Percentiles rank a stretch among this genome's conserved stretches.
Conservation (phyloP, 1,140 invertebrate species). For the Drosophila fuyamai region DNA sequence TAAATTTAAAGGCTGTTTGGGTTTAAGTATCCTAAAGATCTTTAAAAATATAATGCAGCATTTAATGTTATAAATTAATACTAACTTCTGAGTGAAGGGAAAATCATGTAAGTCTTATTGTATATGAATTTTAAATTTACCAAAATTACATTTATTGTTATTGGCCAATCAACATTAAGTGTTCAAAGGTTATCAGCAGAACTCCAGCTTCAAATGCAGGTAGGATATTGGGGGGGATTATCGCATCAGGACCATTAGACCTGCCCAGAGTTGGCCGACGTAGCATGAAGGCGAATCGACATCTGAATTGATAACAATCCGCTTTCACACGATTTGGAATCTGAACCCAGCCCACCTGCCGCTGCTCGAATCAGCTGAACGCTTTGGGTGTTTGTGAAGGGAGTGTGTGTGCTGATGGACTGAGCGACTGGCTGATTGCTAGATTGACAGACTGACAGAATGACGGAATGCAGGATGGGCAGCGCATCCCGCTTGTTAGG, state of each 20-base stretch:
- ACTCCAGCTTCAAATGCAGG: constrained; percentile 14
- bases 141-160: not conserved
- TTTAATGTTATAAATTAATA: too few relatives aligned
- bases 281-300: constrained; percentile 43
- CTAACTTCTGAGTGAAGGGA: too few relatives aligned
- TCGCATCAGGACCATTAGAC: constrained; percentile 46
- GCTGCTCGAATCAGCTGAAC: constrained; percentile 7
- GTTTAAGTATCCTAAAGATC: too few relatives aligned
- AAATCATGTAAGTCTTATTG: too few relatives aligned
- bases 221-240: constrained; percentile 33
- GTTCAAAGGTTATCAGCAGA: constrained; percentile 22
- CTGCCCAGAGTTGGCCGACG: constrained; percentile 14
- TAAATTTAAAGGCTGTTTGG: too few relatives aligned
- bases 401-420: constrained; percentile 13
- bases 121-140: too few relatives aligned
- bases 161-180: not conserved
- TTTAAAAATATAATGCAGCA: too few relatives aligned
- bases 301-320: constrained; percentile 67
- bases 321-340: constrained; percentile 54
- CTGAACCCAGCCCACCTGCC: constrained; percentile 15
- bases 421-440: constrained; percentile 32
- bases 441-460: constrained; percentile 36
- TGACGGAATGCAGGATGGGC: constrained; percentile 13
- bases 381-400: constrained; percentile 4
- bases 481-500: constrained; percentile 52